Evolutionary conservation across 2,797 vertebrate species (phyloP), one percentile per base, ranked within the genome.

Genomic region (Phaenicophaeus curvirostris): DNA sequence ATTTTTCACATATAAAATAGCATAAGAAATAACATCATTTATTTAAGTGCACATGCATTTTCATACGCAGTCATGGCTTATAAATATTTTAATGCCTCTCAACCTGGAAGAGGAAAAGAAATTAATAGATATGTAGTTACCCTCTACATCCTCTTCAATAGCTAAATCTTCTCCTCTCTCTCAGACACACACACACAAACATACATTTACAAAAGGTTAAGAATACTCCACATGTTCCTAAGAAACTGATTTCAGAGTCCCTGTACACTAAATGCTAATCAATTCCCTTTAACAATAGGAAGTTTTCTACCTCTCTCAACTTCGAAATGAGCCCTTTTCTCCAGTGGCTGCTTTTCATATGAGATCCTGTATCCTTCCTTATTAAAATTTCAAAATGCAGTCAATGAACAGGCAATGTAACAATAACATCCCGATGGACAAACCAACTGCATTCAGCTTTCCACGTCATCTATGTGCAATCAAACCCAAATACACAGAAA

Each of bases 221-320:
- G 87, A 81, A 85, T 8, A 30, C 5, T 50, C 30, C 3, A 16
- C 15, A 5, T 5, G 7, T 80, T 86, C 81, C 41, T 46, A 78
- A 69, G 13, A 79, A 83, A 85, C 57, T 55, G 48, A 93, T 88
- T 42, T 81, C 48, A n/a, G 53, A 90, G 57, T 61, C 79, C 80
- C 57, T 30, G 57, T 31, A 10, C 41, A 42, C 6, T 18, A 42
- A 81, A 93, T 79, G 57, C 63, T 89, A 93, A 96, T n/a, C 67
- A 53, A 82, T 71, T 78, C 42, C 63, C 59, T 94, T 94, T 92
- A 95, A 72, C 87, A 95, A 96, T 25, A 33, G 50, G 61, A 83
- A 83, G 80, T 94, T 92, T 87, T 75, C 74, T 53, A 73, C 59
- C 62, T 41, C 85, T 81, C 55, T 69, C 83, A 97, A 97, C 94